Base-by-base conservation (phyloP, 92 coral and sea anemone genomes). In the Siderastrea radians region DNA sequence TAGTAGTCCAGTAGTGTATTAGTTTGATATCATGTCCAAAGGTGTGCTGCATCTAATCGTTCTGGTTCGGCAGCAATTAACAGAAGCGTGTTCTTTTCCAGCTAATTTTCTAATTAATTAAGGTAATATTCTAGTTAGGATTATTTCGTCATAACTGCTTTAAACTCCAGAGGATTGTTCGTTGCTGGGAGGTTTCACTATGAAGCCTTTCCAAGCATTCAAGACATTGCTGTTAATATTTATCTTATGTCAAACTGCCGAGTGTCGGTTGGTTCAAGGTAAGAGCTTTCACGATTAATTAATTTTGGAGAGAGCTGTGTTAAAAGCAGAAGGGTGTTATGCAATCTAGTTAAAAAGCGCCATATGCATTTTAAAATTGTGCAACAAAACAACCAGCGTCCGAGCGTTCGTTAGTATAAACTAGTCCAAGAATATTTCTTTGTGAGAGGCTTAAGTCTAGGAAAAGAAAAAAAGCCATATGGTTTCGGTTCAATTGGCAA, bases 71-170 rank as follows among this genome's bases (percentile, higher is more conserved):
- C 57, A 10, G 5, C 38, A 26, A 26, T 6, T 53, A 1, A 44
- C 3, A 44, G 73, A 1, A 10, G n/a, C 73, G 48, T 12, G 52
- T 8, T 46, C n/a, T 44, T 38, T 19, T 26, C 17, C 26, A 65
- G 19, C 12, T 7, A 65, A 65, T 65, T 13, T 13, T 16, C 4
- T 26, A 65, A 65, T 65, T 65, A 43, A 68, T 15, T 44, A 10
- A 16, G 11, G 11, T 10, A 8, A 68, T 7, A 3, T 38, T 5
- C 16, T 26, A 26, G 38, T 26, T 26, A 47, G 38, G 54, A 55
- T 70, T 55, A 68, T 69, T 51, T 44, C 86, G 86, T 82, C 86
- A 82, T 70, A 82, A 44, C n/a, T 58, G 70, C 49, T 45, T 81
- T 8, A 61, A 43, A 7, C 53, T 69, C 46, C 78, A 70, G 69